Base-by-base conservation (phyloP, 2,113 vertebrate species). In the Fulica atra region DNA sequence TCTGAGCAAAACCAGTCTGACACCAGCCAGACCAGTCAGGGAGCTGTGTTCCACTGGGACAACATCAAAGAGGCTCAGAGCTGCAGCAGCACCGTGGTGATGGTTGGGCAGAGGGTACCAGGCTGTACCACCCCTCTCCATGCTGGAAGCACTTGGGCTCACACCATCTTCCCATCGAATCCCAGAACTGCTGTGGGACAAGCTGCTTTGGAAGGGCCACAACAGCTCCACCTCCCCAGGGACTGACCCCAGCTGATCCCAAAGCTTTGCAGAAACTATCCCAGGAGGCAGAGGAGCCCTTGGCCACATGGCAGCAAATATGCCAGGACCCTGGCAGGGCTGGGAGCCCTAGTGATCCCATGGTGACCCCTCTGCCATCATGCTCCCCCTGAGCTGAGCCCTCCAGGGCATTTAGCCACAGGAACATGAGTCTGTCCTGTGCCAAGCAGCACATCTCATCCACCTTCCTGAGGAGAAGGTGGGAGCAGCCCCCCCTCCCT, bases 301-400 rank as follows among this genome's bases (percentile, higher is more conserved):
- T 1, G 1, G 50, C 46, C 25, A 8, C 1, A 2, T 1, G 13
- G 38, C 63, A 56, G 51, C 1, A 59, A 54, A 74, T 81, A 35
- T 29, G 53, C 36, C 64, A 63, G 74, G 26, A 46, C 3, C 6
- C 23, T 5, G n/a, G 23, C 51, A 53, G n/a, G 14, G 48, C 60
- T 9, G 1, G 29, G 36, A 90, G 38, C 13, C 19, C 35, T 23
- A 53, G 65, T 25, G 70, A 63, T 35, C 16, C 74, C 4, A 7
- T 44, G 42, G 42, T 44, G 42, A 44, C 18, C 42, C 60, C 40
- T 73, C 26, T 33, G 42, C 40, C 56, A 56, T 53, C 18, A 8
- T 1, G 9, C 2, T 65, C 53, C 3, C 38, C 9, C 56, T 5
- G 8, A 44, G 44, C 66, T 0, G 0, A 54, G 7, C 33, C 24